Base-by-base conservation (phyloP, 2,113 vertebrate genomes). In the Oenanthe melanoleuca region DNA sequence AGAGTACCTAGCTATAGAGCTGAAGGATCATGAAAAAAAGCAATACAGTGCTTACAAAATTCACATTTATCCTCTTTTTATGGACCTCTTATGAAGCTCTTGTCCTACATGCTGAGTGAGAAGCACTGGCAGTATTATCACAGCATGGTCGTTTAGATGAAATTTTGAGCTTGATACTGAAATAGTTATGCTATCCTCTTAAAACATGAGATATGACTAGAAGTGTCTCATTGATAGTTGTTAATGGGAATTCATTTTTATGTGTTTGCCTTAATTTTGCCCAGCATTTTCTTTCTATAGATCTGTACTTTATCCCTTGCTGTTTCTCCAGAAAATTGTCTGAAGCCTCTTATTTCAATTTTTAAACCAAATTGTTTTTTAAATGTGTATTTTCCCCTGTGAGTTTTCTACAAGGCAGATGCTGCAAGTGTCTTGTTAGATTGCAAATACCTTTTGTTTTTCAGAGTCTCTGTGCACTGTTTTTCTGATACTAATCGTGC, bases 81-180 rank as follows among this genome's bases (percentile, higher is more conserved):
- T 45, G 44, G 91, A 74, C 22, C 24, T 91, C n/a, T 95, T 93
- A 63, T 65, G 44, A 94, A 92, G 34, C 33, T 26, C 22, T 91
- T 66, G 55, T 94, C 67, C 50, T 77, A 71, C 63, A 29, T 61
- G 82, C 15, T 90, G 88, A 94, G 81, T 79, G 55, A 95, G 90
- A 97, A 95, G 15, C 69, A 74, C 18, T 63, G 31, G 12, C 92
- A 80, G 19, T 66, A 86, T 89, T 96, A 92, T 89, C 91, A 87
- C 64, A 88, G 71, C 40, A 47, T 59, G 84, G 21, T 33, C 66
- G 5, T 90, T 89, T 71, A 93, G 89, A 86, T 60, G 70, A 38
- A 74, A 60, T 44, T 93, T 94, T 13, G 64, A 87, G 56, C 24
- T 60, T 49, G 24, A 86, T 88, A 88, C 60, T 80, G 59, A 77